phyloP scores from a whole-genome alignment of 1,140 invertebrate species.

The Aphidius gifuensis region DNA sequence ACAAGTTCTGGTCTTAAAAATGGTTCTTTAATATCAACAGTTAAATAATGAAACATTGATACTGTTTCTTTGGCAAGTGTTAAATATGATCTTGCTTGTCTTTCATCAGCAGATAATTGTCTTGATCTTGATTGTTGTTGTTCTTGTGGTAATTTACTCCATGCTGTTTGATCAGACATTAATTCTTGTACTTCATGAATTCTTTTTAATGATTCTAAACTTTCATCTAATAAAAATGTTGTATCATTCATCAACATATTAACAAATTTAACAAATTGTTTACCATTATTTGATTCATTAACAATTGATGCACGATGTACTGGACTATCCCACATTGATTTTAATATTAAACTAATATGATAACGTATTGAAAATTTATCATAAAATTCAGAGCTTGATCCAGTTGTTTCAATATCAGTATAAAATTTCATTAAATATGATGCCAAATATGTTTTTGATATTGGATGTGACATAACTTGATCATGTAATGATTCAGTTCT shows the following conservation, averaged over 20 bases:
- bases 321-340: slow-evolving; percentile 79
- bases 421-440: slow-evolving; percentile 97
- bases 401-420: slow-evolving; percentile 96
- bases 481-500: slow-evolving; percentile 60
- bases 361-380: slow-evolving; percentile 98
- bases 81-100: slow-evolving; percentile 92
- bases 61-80: slow-evolving; percentile 94
- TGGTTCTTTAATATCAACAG: slow-evolving; percentile 89
- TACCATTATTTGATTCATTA: slow-evolving; percentile 78
- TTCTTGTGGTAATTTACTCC: slow-evolving; percentile 66
- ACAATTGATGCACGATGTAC: slow-evolving; percentile 70
- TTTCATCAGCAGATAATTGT: slow-evolving; percentile 84
- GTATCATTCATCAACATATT: slow-evolving; percentile 99
- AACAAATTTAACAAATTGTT: slow-evolving; percentile 95
- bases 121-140: slow-evolving; percentile 74
- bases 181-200: slow-evolving; percentile 93
- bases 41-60: slow-evolving; percentile 97
- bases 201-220: slow-evolving; percentile 88
- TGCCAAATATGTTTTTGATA: slow-evolving; percentile 78
- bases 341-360: slow-evolving; percentile 95
- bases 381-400: slow-evolving; percentile 96
- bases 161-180: slow-evolving; percentile 69
- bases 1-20: slow-evolving; percentile 90
- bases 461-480: slow-evolving; percentile 78
- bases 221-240: slow-evolving; percentile 95